Conservation (phyloP, 2,888 invertebrate genomes). For the Mesopsocus fuscifrons region DNA sequence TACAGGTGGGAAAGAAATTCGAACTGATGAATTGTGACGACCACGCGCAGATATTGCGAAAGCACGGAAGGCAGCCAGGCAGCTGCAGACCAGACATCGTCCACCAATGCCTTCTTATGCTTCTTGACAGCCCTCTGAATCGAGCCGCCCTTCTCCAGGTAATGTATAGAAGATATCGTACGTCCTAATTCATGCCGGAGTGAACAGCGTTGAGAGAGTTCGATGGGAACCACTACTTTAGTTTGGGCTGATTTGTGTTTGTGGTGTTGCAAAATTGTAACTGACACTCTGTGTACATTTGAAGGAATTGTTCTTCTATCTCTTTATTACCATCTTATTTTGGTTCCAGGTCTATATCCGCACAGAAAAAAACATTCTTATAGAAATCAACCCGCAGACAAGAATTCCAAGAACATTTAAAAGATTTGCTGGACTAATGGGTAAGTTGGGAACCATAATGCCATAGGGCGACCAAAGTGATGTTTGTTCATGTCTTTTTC, state of each 20-base stretch:
- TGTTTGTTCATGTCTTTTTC: not conserved
- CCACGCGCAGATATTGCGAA: conserved; percentile 65
- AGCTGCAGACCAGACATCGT: conserved; percentile 90
- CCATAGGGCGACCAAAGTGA: not conserved
- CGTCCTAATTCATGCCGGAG: no score
- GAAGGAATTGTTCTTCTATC: no score
- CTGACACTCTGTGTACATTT: no score
- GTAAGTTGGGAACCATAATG: conserved; percentile 28
- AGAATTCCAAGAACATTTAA: conserved; percentile 94
- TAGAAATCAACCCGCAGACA: conserved; percentile 93
- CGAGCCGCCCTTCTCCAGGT: conserved; percentile 85
- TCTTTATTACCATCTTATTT: no score
- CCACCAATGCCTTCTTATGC: conserved; percentile 93
- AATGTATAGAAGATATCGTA: no score
- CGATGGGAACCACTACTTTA: no score
- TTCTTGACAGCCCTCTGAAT: conserved; percentile 94
- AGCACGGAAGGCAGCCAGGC: conserved; percentile 70
- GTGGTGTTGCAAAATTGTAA: no score
- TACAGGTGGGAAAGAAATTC: conserved; percentile 67
- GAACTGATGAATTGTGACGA: conserved; percentile 90
- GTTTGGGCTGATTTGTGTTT: no score
- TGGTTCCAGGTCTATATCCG: conserved; percentile 56
- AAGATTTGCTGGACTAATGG: conserved; percentile 91
- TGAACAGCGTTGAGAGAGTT: no score
- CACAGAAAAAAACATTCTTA: conserved; percentile 79